A percentile compares a stretch with the other conserved stretches of the same genome.
These are phyloP conservation scores for Acropora yongei DNA, from an alignment of 64 coral and sea anemone genomes.

Conservation along the genomic window DNA sequence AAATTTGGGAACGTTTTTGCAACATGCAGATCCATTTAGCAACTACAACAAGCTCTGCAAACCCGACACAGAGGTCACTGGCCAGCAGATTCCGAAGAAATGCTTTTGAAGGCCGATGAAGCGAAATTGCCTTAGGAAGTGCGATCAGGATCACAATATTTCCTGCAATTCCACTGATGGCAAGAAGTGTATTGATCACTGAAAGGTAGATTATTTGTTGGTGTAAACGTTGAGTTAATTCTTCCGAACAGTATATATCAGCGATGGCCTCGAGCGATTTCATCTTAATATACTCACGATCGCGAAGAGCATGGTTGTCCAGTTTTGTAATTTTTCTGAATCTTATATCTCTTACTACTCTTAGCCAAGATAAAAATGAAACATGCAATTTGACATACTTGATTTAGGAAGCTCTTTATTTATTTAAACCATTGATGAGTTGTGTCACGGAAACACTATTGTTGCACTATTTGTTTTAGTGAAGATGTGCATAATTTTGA, in stretches of 20 bases:
- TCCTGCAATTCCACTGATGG: neutral
- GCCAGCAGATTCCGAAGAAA: neutral
- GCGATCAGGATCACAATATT: slow-evolving; percentile 1
- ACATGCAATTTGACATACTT: too few relatives aligned
- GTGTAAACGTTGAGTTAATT: neutral
- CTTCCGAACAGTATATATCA: neutral
- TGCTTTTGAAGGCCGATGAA: slow-evolving; percentile 4
- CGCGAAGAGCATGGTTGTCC: too few relatives aligned
- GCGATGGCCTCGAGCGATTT: too few relatives aligned
- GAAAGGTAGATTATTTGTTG: neutral
- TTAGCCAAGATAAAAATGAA: too few relatives aligned
- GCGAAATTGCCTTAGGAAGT: neutral
- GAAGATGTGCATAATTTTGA: too few relatives aligned
- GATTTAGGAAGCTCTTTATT: too few relatives aligned
- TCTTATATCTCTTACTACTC: too few relatives aligned
- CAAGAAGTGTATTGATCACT: neutral
- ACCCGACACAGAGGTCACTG: neutral
- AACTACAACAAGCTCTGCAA: neutral
- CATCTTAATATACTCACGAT: too few relatives aligned
- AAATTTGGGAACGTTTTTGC: neutral
- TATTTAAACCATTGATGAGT: too few relatives aligned
- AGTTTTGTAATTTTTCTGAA: too few relatives aligned
- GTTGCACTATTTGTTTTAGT: too few relatives aligned
- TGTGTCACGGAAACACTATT: too few relatives aligned
- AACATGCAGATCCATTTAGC: neutral